A percentile compares a stretch with the other conserved stretches of the same genome.
Conservation (phyloP, 2,113 vertebrate species). For the Lagopus leucura region DNA sequence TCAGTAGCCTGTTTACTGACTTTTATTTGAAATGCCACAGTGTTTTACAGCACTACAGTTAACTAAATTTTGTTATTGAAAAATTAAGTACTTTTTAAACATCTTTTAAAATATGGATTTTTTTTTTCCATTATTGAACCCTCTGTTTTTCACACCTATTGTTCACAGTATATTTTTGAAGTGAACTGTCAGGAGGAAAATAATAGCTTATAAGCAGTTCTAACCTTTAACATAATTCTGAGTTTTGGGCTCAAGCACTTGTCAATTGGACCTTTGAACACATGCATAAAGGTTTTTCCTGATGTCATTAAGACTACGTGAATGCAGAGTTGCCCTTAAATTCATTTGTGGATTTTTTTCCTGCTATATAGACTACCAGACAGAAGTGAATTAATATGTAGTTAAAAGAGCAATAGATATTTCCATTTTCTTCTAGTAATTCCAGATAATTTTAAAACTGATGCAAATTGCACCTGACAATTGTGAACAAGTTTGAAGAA, state of each 20-base stretch:
- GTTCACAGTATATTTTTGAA: background rate
- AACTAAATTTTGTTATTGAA: too few species aligned
- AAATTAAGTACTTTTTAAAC: background rate
- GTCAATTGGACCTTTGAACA: background rate
- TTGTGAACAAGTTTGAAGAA: background rate
- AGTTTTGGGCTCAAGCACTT: background rate
- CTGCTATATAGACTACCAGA: background rate
- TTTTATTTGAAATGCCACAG: background rate
- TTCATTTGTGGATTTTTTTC: background rate
- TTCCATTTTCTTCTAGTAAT: background rate
- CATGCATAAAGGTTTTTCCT: rapidly evolving
- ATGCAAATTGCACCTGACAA: background rate
- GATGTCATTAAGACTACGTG: background rate
- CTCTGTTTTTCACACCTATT: background rate
- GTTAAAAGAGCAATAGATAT: background rate
- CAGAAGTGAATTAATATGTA: background rate
- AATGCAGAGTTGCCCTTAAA: background rate
- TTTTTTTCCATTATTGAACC: background rate
- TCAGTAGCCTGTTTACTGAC: background rate
- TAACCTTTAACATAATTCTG: background rate
- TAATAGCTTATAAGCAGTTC: background rate
- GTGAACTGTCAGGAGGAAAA: background rate
- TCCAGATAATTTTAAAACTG: background rate
- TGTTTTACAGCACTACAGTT: background rate
- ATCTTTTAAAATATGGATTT: background rate